Evolutionary conservation across 1,140 invertebrate genomes (phyloP), one percentile per base, ranked within the genome.

Genomic region (Rhynchophorus ferrugineus): DNA sequence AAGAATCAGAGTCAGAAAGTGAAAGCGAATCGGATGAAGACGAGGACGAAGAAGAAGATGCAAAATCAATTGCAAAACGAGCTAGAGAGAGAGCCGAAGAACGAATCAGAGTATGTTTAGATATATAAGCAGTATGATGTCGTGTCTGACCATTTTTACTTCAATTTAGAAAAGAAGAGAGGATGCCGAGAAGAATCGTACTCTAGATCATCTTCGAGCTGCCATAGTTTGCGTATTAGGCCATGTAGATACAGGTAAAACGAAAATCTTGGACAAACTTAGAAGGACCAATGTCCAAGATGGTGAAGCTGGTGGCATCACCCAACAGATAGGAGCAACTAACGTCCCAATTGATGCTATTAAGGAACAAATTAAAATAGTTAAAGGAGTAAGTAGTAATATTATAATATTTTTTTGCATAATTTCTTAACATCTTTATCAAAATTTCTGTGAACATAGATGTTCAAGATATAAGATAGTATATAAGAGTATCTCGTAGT

Each of bases 161-260:
- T 29, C 11, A 29, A 29, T 57, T 29, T 63, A 88, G 73, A 89
- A 87, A 78, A 79, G 91, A 34, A 78, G 84, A 65, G 80, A 87
- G 61, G 84, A 85, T 8, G 89, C 89, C 29, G 90, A 95, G 65
- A 87, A 86, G 60, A 89, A 87, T 56, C 81, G 81, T 64, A 77
- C 73, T 2, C 64, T 84, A 3, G 89, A 95, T 47, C 78, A 84
- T 44, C 75, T 99, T 1, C 78, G 97, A 49, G 91, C 95, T 0
- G 92, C 95, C 7, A 92, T 99, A 16, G 94, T 99, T 1, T 99
- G 96, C 71, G 96, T 99, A 1, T 73, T 99, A 1, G 97, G 97
- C n/a, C 97, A 99, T 69, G 97, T 99, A 24, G 97, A 99, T 75
- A 99, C 97, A 0, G 96, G 95, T 35, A 99, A 99, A 78, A 99